Conservation (phyloP, 64 coral and sea anemone genomes). For the Pachyseris speciosa region DNA sequence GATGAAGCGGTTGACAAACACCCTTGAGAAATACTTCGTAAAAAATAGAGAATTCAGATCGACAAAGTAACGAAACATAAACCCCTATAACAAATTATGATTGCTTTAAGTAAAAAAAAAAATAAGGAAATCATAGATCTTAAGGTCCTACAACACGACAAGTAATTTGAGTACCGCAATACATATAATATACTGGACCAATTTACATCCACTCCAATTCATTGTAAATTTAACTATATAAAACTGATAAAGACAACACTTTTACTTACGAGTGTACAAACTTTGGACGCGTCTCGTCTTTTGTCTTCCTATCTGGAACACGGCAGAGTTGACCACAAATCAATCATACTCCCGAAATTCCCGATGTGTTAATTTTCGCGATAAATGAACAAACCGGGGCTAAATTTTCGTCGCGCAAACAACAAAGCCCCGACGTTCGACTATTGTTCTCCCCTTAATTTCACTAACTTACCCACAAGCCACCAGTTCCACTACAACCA, state of each 20-base stretch:
- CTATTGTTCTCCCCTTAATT: constrained; percentile 32
- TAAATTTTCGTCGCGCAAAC: constrained; percentile 6
- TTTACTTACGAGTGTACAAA: constrained; percentile 23
- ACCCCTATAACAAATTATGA: background rate
- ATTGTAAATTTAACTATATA: background rate
- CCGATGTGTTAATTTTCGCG: background rate
- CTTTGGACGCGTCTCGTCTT: constrained; percentile 24
- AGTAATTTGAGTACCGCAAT: background rate
- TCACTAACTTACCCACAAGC: constrained; percentile 23
- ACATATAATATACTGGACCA: background rate
- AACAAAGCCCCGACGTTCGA: constrained; percentile 16
- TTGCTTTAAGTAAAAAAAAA: background rate
- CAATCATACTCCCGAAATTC: constrained; percentile 10
- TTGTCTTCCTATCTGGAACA: constrained; percentile 15
- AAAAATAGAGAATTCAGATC: background rate
- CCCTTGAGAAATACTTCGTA: background rate
- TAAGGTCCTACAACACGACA: too few relatives aligned
- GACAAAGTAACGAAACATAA: background rate
- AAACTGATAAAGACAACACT: constrained; percentile 5
- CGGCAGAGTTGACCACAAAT: constrained; percentile 6
- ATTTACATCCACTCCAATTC: constrained; percentile 10
- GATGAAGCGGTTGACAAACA: background rate
- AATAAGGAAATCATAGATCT: background rate
- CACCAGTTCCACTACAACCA: constrained; percentile 21
- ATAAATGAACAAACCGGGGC: background rate